These are phyloP conservation scores for Cydia strobilella DNA, from an alignment of 1,140 invertebrate genomes.

Conservation along the genomic window DNA sequence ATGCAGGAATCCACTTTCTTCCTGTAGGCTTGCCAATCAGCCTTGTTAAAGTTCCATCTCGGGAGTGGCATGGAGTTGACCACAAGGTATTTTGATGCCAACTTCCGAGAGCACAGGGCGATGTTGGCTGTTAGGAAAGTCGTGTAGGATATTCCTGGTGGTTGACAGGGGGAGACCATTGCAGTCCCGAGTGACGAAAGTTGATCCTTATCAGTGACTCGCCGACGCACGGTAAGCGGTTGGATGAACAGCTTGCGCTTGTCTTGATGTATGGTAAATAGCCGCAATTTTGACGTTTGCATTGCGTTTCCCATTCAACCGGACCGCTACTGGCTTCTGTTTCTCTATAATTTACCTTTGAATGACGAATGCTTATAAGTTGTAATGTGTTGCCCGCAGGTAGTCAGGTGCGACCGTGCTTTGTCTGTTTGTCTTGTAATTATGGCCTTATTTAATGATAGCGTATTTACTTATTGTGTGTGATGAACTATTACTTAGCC, in stretches of 20 bases:
- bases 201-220: too few relatives aligned
- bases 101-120: too few relatives aligned
- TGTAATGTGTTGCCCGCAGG: constrained; percentile 31
- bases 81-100: too few relatives aligned
- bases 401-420: constrained; percentile 6
- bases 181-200: too few relatives aligned
- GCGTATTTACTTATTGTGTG: not conserved
- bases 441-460: constrained; percentile 9
- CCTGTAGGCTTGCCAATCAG: too few relatives aligned
- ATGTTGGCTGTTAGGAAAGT: too few relatives aligned
- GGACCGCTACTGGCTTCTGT: constrained; percentile 43
- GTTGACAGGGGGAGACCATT: too few relatives aligned
- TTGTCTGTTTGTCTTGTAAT: constrained; percentile 18
- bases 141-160: too few relatives aligned
- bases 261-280: constrained; percentile 66
- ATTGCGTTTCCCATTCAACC: constrained; percentile 60
- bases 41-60: too few relatives aligned
- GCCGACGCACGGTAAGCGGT: not conserved
- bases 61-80: too few relatives aligned
- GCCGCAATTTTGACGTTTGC: constrained; percentile 66
- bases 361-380: constrained; percentile 51
- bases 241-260: constrained; percentile 16
- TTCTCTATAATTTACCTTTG: constrained; percentile 54
- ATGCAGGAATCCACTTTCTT: too few relatives aligned
- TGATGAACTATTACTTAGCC: not conserved